phyloP scores from a whole-genome alignment of 2,797 vertebrate species.

The Momotus momota region DNA sequence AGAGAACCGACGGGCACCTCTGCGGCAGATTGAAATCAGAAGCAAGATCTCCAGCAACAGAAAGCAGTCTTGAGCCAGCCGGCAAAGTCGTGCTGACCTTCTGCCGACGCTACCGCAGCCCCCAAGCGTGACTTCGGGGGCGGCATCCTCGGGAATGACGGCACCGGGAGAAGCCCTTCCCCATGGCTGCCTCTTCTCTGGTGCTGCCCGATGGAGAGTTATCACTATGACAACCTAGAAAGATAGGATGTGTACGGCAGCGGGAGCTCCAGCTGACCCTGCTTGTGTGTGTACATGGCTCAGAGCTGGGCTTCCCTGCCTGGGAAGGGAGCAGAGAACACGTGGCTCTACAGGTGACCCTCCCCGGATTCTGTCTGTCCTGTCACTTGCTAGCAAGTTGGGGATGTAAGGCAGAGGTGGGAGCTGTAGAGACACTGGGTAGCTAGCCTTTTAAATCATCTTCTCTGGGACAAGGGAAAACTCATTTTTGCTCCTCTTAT shows the following conservation, averaged over 20 bases:
- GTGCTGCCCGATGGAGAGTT: not conserved
- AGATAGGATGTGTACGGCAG: not conserved
- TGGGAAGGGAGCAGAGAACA: not conserved
- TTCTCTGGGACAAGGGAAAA: not conserved
- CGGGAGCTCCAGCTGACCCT: not conserved
- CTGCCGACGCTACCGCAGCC: not conserved
- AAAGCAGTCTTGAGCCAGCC: not conserved
- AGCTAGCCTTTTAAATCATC: not conserved
- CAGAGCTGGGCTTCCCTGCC: not conserved
- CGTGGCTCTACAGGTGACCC: not conserved
- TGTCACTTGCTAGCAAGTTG: not conserved
- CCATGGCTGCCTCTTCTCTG: not conserved
- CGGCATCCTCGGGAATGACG: not conserved
- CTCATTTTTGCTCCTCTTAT: not conserved
- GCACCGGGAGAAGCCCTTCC: not conserved
- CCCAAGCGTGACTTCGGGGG: fast-evolving
- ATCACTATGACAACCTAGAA: constrained; percentile 65
- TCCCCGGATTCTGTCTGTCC: not conserved
- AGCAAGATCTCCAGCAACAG: not conserved
- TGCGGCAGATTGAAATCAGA: constrained; percentile 21
- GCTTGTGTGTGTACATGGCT: not conserved
- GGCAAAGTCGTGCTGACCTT: constrained; percentile 11
- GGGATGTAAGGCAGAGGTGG: not conserved
- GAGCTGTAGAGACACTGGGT: not conserved
- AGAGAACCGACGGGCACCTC: not conserved